Conservation (phyloP, 2,888 invertebrate species). For the Caradrina kadenii region DNA sequence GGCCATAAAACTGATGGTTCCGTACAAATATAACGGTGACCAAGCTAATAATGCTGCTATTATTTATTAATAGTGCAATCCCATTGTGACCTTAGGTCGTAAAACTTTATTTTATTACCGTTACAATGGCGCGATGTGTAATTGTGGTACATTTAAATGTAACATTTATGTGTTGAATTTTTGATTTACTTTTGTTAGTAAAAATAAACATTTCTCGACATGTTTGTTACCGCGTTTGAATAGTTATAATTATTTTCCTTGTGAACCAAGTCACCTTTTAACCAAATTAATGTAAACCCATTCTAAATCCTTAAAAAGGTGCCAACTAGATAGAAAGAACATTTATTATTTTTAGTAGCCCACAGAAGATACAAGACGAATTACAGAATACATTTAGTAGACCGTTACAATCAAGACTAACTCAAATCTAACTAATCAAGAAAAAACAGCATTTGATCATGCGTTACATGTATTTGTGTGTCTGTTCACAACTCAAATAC, state of each 20-base stretch:
- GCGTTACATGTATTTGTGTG: constrained; percentile 25
- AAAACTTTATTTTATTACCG: constrained; percentile 68
- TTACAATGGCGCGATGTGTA: constrained; percentile 52
- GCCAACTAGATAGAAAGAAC: no score
- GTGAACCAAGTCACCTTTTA: no score
- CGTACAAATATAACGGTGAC: constrained; percentile 54
- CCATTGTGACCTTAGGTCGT: constrained; percentile 65
- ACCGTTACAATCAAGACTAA: no score
- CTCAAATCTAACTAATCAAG: no score
- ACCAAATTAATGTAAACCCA: no score
- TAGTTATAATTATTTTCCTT: background rate
- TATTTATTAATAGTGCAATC: constrained; percentile 65
- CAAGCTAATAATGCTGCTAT: constrained; percentile 56
- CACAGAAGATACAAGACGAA: no score
- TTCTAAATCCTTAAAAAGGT: no score
- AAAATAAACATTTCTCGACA: background rate
- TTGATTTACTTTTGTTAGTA: constrained; percentile 6
- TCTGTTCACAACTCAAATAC: constrained; percentile 37
- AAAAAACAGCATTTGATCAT: background rate
- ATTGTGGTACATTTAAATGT: constrained; percentile 56
- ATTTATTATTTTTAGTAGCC: no score
- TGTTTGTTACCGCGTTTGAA: no score
- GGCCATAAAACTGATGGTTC: constrained; percentile 61
- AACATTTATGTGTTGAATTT: constrained; percentile 22
- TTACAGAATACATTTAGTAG: no score